These are phyloP conservation scores for Lordiphosa stackelbergi DNA, from an alignment of 1,140 invertebrate species.

Conservation along the genomic window DNA sequence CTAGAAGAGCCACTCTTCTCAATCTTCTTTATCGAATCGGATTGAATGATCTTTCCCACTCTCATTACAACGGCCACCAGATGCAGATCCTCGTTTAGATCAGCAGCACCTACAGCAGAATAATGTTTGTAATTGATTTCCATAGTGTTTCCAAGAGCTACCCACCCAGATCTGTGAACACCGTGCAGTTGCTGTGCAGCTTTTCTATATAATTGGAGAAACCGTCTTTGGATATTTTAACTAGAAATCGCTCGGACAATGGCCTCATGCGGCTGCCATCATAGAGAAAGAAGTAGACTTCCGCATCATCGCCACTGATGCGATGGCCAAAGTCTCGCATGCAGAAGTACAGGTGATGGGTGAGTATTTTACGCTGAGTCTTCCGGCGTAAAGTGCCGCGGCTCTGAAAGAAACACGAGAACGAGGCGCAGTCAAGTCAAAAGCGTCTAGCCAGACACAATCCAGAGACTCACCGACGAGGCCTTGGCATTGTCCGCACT, in stretches of 20 bases:
- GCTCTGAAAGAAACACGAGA: conserved; percentile 71
- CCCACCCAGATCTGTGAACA: conserved; percentile 84
- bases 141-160: background rate
- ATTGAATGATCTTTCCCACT: conserved; percentile 90
- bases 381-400: conserved; percentile 84
- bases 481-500: conserved; percentile 89
- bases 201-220: conserved; percentile 93
- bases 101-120: conserved; percentile 81
- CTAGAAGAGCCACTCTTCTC: conserved; percentile 64
- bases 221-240: conserved; percentile 91
- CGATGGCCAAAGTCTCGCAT: conserved; percentile 92
- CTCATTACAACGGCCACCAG: conserved; percentile 92
- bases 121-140: background rate
- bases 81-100: conserved; percentile 89
- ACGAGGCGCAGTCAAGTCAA: no score
- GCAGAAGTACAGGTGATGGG: conserved; percentile 91
- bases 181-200: conserved; percentile 90
- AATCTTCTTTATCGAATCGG: conserved; percentile 85
- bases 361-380: conserved; percentile 83
- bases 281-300: conserved; percentile 92
- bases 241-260: conserved; percentile 91
- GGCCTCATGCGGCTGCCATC: conserved; percentile 85
- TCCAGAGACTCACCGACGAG: conserved; percentile 81
- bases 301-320: conserved; percentile 91
- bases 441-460: background rate